Percentiles rank a stretch among this genome's conserved stretches.
Conservation (phyloP, 2,888 invertebrate species). For the Glyphotaelius pellucidus region DNA sequence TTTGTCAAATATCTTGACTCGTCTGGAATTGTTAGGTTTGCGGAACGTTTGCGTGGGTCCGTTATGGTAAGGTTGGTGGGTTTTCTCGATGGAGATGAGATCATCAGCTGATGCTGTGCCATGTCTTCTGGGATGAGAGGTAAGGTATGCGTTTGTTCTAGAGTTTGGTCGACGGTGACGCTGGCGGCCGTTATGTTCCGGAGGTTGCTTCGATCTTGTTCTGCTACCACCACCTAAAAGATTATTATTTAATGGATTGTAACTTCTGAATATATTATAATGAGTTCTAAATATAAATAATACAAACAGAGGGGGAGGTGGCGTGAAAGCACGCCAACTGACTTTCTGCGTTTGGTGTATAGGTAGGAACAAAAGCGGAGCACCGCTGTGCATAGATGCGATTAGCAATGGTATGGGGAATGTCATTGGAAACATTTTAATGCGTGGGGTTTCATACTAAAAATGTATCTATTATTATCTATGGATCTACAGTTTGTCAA, state of each 20-base stretch:
- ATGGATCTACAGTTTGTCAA: too few relatives aligned
- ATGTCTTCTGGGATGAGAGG: background rate
- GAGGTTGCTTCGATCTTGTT: background rate
- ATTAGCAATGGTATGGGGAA: too few relatives aligned
- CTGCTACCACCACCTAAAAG: background rate
- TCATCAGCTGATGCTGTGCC: background rate
- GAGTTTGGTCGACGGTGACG: background rate
- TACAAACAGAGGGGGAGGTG: too few relatives aligned
- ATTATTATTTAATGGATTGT: background rate
- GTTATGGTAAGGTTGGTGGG: background rate
- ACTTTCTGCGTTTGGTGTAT: too few relatives aligned
- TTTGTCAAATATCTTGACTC: background rate
- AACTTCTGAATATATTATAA: too few relatives aligned
- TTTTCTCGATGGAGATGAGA: background rate
- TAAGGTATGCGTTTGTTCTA: background rate
- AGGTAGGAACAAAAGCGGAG: too few relatives aligned
- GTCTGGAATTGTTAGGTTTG: background rate
- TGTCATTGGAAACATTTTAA: too few relatives aligned
- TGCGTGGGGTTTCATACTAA: too few relatives aligned
- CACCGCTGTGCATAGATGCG: too few relatives aligned
- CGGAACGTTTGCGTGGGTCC: background rate
- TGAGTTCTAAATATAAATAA: too few relatives aligned
- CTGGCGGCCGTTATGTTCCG: conserved; percentile 31
- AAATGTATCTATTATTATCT: too few relatives aligned
- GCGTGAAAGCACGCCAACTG: too few relatives aligned